Percentiles rank a stretch among this genome's conserved stretches.
Conservation (phyloP, 2,888 invertebrate genomes). For the Leucophora obtusa region DNA sequence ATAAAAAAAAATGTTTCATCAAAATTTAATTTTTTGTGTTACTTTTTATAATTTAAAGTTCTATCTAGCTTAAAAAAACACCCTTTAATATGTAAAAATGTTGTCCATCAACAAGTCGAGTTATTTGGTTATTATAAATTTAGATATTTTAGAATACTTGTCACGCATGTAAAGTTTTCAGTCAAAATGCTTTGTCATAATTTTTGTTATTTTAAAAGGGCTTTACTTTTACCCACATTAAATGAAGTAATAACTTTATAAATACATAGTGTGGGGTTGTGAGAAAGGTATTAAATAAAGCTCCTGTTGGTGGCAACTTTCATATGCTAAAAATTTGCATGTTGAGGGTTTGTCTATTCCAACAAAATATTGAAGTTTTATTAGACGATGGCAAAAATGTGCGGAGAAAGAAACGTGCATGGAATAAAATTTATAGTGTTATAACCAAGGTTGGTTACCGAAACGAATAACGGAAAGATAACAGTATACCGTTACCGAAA, state of each 20-base stretch:
- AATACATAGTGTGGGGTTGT: slow-evolving; percentile 1
- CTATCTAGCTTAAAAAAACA: too few relatives aligned
- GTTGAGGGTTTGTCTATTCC: slow-evolving; percentile 8
- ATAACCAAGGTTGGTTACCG: slow-evolving; percentile 11
- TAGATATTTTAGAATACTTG: slow-evolving; percentile 56
- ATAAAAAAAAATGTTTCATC: too few relatives aligned
- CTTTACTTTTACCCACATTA: slow-evolving; percentile 30
- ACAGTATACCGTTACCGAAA: too few relatives aligned
- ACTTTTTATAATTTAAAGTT: too few relatives aligned
- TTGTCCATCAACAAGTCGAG: slow-evolving; percentile 56
- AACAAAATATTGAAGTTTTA: slow-evolving; percentile 25
- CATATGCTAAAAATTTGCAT: slow-evolving; percentile 28
- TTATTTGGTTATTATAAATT: slow-evolving; percentile 55
- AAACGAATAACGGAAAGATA: too few relatives aligned
- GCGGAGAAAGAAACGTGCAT: slow-evolving; percentile 32
- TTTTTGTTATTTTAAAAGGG: slow-evolving; percentile 45
- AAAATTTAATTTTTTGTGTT: too few relatives aligned
- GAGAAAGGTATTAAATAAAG: slow-evolving; percentile 50
- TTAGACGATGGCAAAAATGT: slow-evolving; percentile 11
- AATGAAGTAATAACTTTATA: slow-evolving; percentile 1
- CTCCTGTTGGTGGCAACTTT: slow-evolving; percentile 50
- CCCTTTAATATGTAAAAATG: neutral
- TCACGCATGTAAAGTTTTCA: slow-evolving; percentile 61
- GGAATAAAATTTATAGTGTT: slow-evolving; percentile 30
- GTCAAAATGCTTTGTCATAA: slow-evolving; percentile 60